These are phyloP conservation scores for Eueremaeus valkanovi DNA, from an alignment of 2,888 invertebrate genomes.

Conservation along the genomic window DNA sequence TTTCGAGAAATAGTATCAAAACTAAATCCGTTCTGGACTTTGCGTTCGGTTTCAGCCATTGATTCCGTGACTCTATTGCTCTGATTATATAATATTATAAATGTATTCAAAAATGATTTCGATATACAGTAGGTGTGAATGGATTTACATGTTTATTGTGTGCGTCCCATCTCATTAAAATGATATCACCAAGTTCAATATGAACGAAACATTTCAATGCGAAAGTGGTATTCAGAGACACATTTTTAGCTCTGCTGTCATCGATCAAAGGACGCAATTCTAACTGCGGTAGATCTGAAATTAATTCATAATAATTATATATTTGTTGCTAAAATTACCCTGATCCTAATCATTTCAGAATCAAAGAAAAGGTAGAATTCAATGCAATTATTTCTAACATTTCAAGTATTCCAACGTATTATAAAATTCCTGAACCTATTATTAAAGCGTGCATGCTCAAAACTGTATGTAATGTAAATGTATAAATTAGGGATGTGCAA, in stretches of 20 bases:
- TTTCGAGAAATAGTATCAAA: slow-evolving; percentile 34
- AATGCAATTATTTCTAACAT: too few species aligned
- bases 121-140: not conserved
- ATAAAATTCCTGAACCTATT: too few species aligned
- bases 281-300: slow-evolving; percentile 30
- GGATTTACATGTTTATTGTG: slow-evolving; percentile 43
- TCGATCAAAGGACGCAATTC: slow-evolving; percentile 46
- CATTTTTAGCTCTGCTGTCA: slow-evolving; percentile 45
- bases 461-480: too few species aligned
- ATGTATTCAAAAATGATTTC: not conserved
- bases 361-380: too few species aligned
- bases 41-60: slow-evolving; percentile 32
- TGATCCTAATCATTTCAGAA: too few species aligned
- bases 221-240: slow-evolving; percentile 46
- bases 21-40: slow-evolving; percentile 19
- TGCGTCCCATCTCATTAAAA: slow-evolving; percentile 47
- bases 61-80: slow-evolving; percentile 42
- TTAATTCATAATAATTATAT: too few species aligned
- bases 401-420: too few species aligned
- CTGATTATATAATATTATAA: not conserved
- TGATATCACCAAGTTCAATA: slow-evolving; percentile 46
- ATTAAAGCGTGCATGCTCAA: too few species aligned
- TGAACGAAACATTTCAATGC: slow-evolving; percentile 46
- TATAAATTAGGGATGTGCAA: too few species aligned
- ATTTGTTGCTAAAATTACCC: too few species aligned